phyloP scores from a whole-genome alignment of 2,888 invertebrate species.

The Melieria crassipennis region DNA sequence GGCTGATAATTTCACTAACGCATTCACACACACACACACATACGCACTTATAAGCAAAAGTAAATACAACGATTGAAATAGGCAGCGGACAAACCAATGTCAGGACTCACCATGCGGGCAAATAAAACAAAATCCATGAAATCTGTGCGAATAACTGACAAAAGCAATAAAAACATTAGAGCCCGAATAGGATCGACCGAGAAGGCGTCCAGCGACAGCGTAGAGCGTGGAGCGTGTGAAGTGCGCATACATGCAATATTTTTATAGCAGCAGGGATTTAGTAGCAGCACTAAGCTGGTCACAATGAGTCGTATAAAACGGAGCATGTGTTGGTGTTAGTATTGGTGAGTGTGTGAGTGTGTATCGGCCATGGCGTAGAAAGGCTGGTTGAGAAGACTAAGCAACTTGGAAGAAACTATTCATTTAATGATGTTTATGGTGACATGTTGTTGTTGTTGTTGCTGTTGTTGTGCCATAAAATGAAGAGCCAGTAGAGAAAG shows the following conservation, averaged over 20 bases:
- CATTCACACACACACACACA: slow-evolving; percentile 5
- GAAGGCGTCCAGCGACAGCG: not conserved
- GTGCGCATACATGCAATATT: not conserved
- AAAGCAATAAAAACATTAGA: slow-evolving; percentile 30
- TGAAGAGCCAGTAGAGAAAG: not conserved
- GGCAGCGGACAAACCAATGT: not conserved
- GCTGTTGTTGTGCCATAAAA: not conserved
- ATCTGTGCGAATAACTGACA: slow-evolving; percentile 29
- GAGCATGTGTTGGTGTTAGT: not conserved
- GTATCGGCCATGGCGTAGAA: no score
- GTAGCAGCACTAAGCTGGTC: slow-evolving; percentile 17
- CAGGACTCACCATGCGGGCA: not conserved
- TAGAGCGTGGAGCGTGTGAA: slow-evolving; percentile 10
- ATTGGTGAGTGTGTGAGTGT: not conserved
- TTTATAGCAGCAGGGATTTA: slow-evolving; percentile 31
- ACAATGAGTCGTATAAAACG: not conserved
- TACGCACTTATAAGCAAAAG: not conserved
- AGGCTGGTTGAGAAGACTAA: slow-evolving; percentile 7
- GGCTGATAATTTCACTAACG: not conserved
- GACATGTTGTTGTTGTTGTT: slow-evolving; percentile 13
- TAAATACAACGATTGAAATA: not conserved
- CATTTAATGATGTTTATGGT: slow-evolving; percentile 35
- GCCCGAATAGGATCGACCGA: not conserved
- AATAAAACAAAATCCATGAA: slow-evolving; percentile 32
- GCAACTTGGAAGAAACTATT: slow-evolving; percentile 28